Percentiles rank a stretch among this genome's conserved stretches.
phyloP scores from a whole-genome alignment of 2,888 invertebrate species.

The Drosophila monieri region DNA sequence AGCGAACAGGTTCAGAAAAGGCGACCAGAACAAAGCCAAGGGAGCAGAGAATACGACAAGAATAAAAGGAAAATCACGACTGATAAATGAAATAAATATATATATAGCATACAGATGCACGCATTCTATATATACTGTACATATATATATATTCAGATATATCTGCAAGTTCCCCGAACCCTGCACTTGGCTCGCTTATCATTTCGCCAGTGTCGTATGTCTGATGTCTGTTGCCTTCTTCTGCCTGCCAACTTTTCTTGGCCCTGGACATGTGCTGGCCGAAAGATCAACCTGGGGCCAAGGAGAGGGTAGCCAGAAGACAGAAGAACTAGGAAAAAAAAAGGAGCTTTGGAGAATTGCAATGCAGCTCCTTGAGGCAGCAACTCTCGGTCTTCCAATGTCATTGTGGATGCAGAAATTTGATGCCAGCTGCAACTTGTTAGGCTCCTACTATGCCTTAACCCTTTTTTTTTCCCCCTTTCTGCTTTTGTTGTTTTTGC shows the following conservation, averaged over 20 bases:
- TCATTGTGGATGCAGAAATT: conserved; percentile 76
- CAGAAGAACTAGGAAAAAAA: not conserved
- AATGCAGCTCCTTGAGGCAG: conserved; percentile 19
- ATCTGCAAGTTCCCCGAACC: conserved; percentile 42
- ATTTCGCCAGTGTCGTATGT: conserved; percentile 50
- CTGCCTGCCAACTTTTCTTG: conserved; percentile 37
- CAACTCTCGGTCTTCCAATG: conserved; percentile 40
- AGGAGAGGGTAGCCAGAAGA: not conserved
- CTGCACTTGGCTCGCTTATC: conserved; percentile 50
- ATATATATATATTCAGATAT: conserved; percentile 34
- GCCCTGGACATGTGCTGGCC: conserved; percentile 37
- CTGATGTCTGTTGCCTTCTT: conserved; percentile 25
- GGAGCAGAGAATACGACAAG: conserved; percentile 21
- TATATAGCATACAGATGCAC: conserved; percentile 8
- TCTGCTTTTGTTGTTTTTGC: too few species aligned
- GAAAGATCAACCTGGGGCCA: conserved; percentile 3
- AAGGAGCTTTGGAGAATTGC: conserved; percentile 11
- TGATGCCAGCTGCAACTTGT: conserved; percentile 74
- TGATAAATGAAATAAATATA: conserved; percentile 56
- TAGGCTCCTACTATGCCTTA: conserved; percentile 47
- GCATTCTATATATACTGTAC: conserved; percentile 17
- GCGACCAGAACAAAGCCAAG: conserved; percentile 39
- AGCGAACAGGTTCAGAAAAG: conserved; percentile 70
- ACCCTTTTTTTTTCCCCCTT: conserved; percentile 11
- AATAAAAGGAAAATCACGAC: conserved; percentile 69